Evolutionary conservation across 2,888 invertebrate genomes (phyloP).

Genomic region (Machimus atricapillus): DNA sequence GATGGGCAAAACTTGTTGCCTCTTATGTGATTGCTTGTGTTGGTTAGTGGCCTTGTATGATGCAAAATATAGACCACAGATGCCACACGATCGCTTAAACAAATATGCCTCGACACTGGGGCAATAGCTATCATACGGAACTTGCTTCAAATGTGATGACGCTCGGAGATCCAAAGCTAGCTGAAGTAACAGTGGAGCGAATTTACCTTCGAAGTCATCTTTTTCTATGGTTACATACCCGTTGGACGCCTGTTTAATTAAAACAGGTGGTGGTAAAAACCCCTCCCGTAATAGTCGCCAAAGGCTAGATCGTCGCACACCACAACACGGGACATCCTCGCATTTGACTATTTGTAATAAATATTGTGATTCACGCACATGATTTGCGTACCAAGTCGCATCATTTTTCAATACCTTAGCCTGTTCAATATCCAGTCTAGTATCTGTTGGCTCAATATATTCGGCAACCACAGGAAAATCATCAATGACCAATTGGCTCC

Average conservation of each 20-base stretch:
- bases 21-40: neutral
- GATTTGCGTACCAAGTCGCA: neutral
- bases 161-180: neutral
- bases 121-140: too few relatives aligned
- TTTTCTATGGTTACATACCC: neutral
- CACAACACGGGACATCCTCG: neutral
- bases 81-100: neutral
- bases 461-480: neutral
- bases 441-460: neutral
- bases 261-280: slow-evolving; percentile 37
- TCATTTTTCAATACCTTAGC: slow-evolving; percentile 10
- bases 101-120: neutral
- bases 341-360: slow-evolving; percentile 26
- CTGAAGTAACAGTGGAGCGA: neutral
- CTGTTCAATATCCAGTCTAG: neutral
- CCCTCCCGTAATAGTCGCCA: slow-evolving; percentile 37
- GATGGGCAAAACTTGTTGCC: neutral
- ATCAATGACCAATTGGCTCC: slow-evolving; percentile 45
- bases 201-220: neutral
- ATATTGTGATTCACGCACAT: slow-evolving; percentile 7
- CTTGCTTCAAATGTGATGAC: neutral
- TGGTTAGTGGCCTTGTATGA: too few relatives aligned
- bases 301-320: neutral
- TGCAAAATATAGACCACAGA: too few relatives aligned
- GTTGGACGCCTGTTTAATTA: slow-evolving; percentile 34